These are phyloP conservation scores for Bellardia pandia DNA, from an alignment of 2,888 invertebrate genomes.

Conservation along the genomic window DNA sequence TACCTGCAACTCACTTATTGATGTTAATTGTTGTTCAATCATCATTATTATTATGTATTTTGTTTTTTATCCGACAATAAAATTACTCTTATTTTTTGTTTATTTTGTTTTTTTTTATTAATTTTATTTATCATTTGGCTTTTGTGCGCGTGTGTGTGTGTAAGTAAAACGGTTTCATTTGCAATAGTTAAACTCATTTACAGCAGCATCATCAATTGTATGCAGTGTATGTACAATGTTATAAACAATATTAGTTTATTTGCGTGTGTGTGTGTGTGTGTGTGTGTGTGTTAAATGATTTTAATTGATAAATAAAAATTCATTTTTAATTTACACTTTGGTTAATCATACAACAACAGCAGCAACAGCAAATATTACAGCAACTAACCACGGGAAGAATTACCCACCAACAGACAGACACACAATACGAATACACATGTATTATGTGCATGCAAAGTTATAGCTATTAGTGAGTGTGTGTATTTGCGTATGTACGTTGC, in stretches of 20 bases:
- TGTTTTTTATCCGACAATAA: background rate
- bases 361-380: slow-evolving; percentile 5
- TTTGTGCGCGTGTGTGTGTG: background rate
- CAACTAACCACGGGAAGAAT: slow-evolving; percentile 43
- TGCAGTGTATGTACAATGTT: background rate
- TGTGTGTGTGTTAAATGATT: slow-evolving; percentile 28
- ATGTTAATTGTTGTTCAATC: slow-evolving; percentile 64
- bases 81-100: background rate
- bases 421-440: slow-evolving; percentile 12
- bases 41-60: slow-evolving; percentile 45
- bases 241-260: slow-evolving; percentile 12
- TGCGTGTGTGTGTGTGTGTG: slow-evolving; percentile 12
- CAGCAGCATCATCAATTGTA: background rate
- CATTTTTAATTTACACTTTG: slow-evolving; percentile 62
- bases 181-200: slow-evolving; percentile 7
- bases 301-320: slow-evolving; percentile 65
- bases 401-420: slow-evolving; percentile 40
- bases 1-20: slow-evolving; percentile 48
- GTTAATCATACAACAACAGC: slow-evolving; percentile 50
- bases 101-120: slow-evolving; percentile 8
- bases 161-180: slow-evolving; percentile 5
- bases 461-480: background rate
- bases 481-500: slow-evolving; percentile 9
- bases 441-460: background rate
- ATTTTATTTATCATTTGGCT: slow-evolving; percentile 1